Conservation (phyloP, 1,140 invertebrate species). For the Chrysomallon squamiferum region DNA sequence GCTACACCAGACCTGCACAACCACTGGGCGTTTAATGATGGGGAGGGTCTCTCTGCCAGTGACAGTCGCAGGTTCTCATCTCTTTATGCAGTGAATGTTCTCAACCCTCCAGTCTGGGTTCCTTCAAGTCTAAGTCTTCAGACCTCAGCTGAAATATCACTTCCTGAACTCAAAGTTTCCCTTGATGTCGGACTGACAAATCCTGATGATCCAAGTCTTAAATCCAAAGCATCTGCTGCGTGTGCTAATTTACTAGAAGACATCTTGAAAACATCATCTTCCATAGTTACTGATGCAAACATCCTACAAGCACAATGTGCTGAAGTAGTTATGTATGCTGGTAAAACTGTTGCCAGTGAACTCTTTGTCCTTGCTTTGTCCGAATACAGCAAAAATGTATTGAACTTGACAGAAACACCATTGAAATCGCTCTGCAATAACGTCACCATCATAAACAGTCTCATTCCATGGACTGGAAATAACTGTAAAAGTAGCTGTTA, state of each 20-base stretch:
- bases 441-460: slow-evolving; percentile 1
- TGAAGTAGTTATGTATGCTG: slow-evolving; percentile 16
- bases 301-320: too few species aligned
- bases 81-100: slow-evolving; percentile 18
- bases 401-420: too few species aligned
- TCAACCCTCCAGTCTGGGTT: slow-evolving; percentile 27
- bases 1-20: slow-evolving; percentile 27
- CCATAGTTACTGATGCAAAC: too few species aligned
- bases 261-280: not conserved
- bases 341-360: slow-evolving; percentile 9
- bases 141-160: too few species aligned
- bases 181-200: not conserved
- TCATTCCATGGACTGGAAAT: slow-evolving; percentile 13
- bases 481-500: slow-evolving; percentile 18
- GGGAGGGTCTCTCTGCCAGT: slow-evolving; percentile 17
- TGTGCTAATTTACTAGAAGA: slow-evolving; percentile 12
- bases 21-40: slow-evolving; percentile 34
- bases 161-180: not conserved
- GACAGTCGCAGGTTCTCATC: slow-evolving; percentile 16
- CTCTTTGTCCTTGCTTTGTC: too few species aligned
- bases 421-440: not conserved
- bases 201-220: not conserved
- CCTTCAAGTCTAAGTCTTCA: slow-evolving; percentile 22
- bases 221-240: not conserved
- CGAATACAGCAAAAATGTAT: too few species aligned